Evolutionary conservation across 1,140 invertebrate species (phyloP).

Genomic region (Coboldia fuscipes): DNA sequence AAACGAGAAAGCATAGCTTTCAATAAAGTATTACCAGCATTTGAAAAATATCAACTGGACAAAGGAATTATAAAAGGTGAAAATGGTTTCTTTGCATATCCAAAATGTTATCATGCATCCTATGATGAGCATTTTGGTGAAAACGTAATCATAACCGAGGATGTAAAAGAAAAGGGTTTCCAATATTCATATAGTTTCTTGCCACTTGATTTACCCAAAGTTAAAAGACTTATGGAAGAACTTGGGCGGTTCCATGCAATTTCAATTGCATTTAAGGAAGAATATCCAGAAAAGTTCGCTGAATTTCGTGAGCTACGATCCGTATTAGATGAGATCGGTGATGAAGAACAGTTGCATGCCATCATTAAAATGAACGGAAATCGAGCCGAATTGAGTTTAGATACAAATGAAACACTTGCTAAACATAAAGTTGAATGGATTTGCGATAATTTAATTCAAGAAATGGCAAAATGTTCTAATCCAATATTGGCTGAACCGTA

Average conservation of each 20-base stretch:
- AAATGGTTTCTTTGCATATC: no score
- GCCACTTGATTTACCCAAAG: no score
- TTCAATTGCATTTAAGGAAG: slow-evolving; percentile 14
- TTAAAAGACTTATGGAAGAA: slow-evolving; percentile 12
- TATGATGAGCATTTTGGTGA: neutral
- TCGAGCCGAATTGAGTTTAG: no score
- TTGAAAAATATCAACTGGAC: no score
- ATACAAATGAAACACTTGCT: neutral
- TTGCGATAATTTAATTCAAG: neutral
- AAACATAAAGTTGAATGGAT: neutral
- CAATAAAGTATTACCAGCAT: neutral
- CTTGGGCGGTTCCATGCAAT: slow-evolving; percentile 22
- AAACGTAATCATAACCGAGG: neutral
- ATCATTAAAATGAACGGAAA: no score
- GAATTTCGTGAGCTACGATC: slow-evolving; percentile 7
- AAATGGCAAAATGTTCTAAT: neutral
- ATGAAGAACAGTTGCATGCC: no score
- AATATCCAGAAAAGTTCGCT: slow-evolving; percentile 11
- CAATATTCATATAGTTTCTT: no score
- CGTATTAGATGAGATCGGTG: no score
- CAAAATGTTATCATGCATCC: neutral
- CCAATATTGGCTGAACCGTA: slow-evolving; percentile 14
- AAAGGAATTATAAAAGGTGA: no score
- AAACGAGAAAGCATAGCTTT: neutral
- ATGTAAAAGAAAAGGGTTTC: no score